Conservation (phyloP, 2,113 vertebrate species). For the Motacilla tschutschensis region DNA sequence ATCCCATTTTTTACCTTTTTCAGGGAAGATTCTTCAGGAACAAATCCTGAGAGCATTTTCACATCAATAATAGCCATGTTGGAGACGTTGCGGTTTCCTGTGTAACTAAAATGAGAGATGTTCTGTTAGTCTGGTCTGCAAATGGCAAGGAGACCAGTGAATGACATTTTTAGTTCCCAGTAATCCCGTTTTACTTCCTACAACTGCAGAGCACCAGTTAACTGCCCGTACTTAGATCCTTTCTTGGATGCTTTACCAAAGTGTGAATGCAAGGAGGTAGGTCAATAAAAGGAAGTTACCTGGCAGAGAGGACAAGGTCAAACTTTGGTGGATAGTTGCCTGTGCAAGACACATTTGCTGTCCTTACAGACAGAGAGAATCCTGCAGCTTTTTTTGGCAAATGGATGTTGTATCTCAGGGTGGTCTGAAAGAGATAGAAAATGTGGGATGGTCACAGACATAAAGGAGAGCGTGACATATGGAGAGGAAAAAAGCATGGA, state of each 20-base stretch:
- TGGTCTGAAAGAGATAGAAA: constrained; percentile 43
- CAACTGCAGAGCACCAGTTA: not conserved
- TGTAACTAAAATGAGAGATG: constrained; percentile 54
- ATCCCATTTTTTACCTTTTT: constrained; percentile 46
- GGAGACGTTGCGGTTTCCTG: constrained; percentile 35
- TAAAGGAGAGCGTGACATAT: not conserved
- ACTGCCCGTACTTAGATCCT: not conserved
- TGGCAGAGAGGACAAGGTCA: constrained; percentile 48
- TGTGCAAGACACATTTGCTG: constrained; percentile 13
- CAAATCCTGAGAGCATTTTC: constrained; percentile 75
- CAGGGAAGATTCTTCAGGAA: constrained; percentile 52
- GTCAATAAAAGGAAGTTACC: constrained; percentile 43
- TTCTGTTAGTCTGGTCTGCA: not conserved
- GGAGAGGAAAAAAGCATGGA: not conserved
- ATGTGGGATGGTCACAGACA: not conserved
- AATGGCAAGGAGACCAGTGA: not conserved
- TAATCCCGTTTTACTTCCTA: not conserved
- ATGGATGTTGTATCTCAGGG: constrained; percentile 63
- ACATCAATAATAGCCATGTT: constrained; percentile 71
- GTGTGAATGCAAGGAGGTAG: not conserved
- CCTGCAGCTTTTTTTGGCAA: constrained; percentile 45
- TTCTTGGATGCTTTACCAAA: not conserved
- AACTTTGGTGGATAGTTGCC: constrained; percentile 25
- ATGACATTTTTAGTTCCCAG: not conserved
- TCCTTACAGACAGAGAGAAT: constrained; percentile 33